Evolutionary conservation across 2,888 invertebrate genomes (phyloP).

Genomic region (Pyrochroa serraticornis): DNA sequence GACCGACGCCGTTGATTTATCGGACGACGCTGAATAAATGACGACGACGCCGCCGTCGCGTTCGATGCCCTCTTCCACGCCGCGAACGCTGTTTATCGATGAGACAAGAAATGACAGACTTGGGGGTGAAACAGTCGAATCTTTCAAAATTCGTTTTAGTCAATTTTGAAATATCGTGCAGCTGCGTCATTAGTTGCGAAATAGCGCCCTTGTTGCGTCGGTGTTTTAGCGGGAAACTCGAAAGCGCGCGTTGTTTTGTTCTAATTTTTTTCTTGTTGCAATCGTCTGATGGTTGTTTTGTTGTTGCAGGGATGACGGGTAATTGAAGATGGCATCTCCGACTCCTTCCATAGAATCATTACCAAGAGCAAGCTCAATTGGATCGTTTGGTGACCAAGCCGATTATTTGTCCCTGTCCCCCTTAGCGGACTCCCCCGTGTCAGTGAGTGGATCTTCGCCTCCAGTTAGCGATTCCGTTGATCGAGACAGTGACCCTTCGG

Average conservation of each 20-base stretch:
- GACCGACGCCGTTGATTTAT: conserved; percentile 45
- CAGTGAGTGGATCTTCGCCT: conserved; percentile 86
- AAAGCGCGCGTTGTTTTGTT: too few relatives aligned
- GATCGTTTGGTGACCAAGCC: conserved; percentile 82
- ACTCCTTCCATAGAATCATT: conserved; percentile 93
- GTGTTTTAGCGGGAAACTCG: too few relatives aligned
- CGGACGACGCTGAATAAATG: conserved; percentile 27
- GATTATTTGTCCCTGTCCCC: conserved; percentile 71
- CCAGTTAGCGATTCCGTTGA: conserved; percentile 85
- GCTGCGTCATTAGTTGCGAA: too few relatives aligned
- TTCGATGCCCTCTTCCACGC: conserved; percentile 20
- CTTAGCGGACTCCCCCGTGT: conserved; percentile 74
- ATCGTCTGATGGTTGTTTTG: conserved; percentile 1
- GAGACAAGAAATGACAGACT: background rate
- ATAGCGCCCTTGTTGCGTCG: too few relatives aligned
- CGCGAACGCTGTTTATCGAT: background rate
- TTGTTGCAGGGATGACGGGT: conserved; percentile 83
- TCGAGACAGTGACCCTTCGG: conserved; percentile 60
- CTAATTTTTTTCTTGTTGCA: background rate
- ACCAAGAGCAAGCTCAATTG: conserved; percentile 89
- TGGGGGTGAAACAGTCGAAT: too few relatives aligned
- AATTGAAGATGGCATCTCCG: conserved; percentile 91
- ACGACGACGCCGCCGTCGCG: conserved; percentile 9
- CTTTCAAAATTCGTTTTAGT: too few relatives aligned
- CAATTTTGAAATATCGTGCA: too few relatives aligned